These are phyloP conservation scores for Gallinago jamesoni DNA, from an alignment of 2,113 vertebrate species.

Conservation along the genomic window DNA sequence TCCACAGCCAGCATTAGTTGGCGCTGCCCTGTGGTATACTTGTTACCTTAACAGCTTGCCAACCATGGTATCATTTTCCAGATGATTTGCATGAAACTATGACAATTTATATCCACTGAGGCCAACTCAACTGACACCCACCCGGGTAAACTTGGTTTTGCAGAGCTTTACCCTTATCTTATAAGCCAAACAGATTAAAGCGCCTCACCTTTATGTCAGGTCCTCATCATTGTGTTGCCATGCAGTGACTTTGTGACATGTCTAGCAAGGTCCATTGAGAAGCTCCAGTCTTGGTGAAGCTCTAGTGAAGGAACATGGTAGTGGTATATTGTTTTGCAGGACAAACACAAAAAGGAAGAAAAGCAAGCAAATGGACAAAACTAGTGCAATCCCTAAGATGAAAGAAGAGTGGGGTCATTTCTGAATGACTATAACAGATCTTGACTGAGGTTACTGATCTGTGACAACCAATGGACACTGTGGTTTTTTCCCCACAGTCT, in stretches of 20 bases:
- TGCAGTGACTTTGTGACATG: not conserved
- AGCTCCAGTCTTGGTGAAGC: not conserved
- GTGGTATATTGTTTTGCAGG: not conserved
- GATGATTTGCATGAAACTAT: conserved; percentile 27
- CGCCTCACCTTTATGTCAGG: not conserved
- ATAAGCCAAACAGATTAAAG: not conserved
- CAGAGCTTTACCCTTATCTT: not conserved
- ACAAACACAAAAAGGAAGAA: not conserved
- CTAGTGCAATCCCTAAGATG: not conserved
- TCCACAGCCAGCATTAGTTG: conserved; percentile 21
- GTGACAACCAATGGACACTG: conserved; percentile 32
- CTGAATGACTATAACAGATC: not conserved
- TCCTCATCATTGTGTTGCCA: not conserved
- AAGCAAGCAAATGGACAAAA: not conserved
- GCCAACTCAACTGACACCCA: not conserved
- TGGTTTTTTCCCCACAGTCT: conserved; percentile 4
- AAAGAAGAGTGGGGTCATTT: conserved; percentile 20
- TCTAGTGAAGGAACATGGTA: not conserved
- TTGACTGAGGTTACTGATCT: not conserved
- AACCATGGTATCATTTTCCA: not conserved
- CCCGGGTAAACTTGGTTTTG: not conserved
- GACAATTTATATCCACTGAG: conserved; percentile 14
- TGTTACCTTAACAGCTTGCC: conserved; percentile 38
- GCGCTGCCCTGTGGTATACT: conserved; percentile 40
- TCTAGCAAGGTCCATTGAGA: not conserved